These are phyloP conservation scores for Phyllotreta cruciferae DNA, from an alignment of 2,888 invertebrate genomes.

Conservation along the genomic window DNA sequence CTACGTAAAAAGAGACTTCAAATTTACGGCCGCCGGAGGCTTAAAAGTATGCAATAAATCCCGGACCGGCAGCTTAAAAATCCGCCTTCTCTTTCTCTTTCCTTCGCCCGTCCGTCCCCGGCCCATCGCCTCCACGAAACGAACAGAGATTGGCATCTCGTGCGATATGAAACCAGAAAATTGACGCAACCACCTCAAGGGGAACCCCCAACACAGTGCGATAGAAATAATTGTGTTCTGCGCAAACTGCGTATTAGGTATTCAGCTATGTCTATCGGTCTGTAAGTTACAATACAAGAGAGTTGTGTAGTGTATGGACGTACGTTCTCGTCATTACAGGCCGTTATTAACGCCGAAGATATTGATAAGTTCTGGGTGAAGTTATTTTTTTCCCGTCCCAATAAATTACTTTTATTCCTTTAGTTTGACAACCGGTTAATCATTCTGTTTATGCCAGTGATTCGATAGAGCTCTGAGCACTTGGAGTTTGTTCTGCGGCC, in stretches of 20 bases:
- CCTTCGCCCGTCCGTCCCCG: conserved; percentile 17
- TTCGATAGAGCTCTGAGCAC: conserved; percentile 47
- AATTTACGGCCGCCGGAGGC: conserved; percentile 62
- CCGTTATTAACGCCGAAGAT: conserved; percentile 60
- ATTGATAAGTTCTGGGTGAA: conserved; percentile 59
- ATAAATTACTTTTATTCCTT: conserved; percentile 61
- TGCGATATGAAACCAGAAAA: conserved; percentile 43
- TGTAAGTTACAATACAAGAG: no score
- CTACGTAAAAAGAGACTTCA: conserved; percentile 56
- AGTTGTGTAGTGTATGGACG: conserved; percentile 37
- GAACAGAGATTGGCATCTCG: conserved; percentile 53
- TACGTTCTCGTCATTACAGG: conserved; percentile 60
- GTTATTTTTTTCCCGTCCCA: conserved; percentile 56
- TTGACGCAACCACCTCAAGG: conserved; percentile 1
- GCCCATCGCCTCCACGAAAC: background rate
- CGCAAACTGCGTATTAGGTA: no score
- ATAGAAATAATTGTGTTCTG: no score
- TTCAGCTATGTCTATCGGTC: no score
- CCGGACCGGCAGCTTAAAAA: conserved; percentile 58
- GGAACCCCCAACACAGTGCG: no score
- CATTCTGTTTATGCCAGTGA: conserved; percentile 60
- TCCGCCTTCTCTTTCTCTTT: conserved; percentile 44
- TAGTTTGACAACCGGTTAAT: conserved; percentile 61
- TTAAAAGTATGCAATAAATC: conserved; percentile 63
- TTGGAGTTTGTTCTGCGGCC: background rate